Base-by-base conservation (phyloP, 2,888 invertebrate genomes). In the Pachycephus smyrnensis region DNA sequence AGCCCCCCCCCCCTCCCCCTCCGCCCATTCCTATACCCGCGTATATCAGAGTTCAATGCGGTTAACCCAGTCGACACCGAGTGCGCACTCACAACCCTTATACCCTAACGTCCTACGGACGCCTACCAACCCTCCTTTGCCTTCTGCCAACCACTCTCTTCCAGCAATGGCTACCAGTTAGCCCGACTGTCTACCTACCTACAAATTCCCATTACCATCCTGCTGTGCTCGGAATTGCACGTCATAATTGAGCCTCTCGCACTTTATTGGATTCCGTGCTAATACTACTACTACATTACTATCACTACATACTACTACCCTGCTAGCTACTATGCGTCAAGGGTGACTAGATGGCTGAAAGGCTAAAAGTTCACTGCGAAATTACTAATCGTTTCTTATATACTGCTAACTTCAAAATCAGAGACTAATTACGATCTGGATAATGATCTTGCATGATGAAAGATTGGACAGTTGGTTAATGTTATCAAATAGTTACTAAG, bases 1-100 rank as follows among this genome's bases (percentile, higher is more conserved):
- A 76, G 78, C 82, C 84, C 79, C 78, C 80, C 79, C 55, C 81
- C 80, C 73, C 78, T 37, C 9, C 23, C 55, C 23, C 23, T 2
- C 23, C 55, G 2, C 9, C 23, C 23, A 1, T 2, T 23, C 55
- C 23, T 55, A 55, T 23, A 55, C 9, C 23, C 55, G 74, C 77
- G 75, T 55, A 71, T 33, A 75, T 83, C 68, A 30, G n/a, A 71
- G 32, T 71, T 31, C 40, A 68, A 73, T 76, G 78, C n/a, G 78
- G 78, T 78, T 75, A 76, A 76, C 69, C 77, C 69, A 31, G 31
- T 71, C 71, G 12, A 73, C 15, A 55, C 75, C 73, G 68, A n/a
- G 37, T 73, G 69, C 33, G 55, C 11, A 31, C 55, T 55, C 75
- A 75, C 36, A 55, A 71, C 74, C 73, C 35, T 68, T 36, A 73